Percentiles rank a stretch among this genome's conserved stretches.
Evolutionary conservation across 2,888 invertebrate species (phyloP).

Genomic region (Tinea trinotella): DNA sequence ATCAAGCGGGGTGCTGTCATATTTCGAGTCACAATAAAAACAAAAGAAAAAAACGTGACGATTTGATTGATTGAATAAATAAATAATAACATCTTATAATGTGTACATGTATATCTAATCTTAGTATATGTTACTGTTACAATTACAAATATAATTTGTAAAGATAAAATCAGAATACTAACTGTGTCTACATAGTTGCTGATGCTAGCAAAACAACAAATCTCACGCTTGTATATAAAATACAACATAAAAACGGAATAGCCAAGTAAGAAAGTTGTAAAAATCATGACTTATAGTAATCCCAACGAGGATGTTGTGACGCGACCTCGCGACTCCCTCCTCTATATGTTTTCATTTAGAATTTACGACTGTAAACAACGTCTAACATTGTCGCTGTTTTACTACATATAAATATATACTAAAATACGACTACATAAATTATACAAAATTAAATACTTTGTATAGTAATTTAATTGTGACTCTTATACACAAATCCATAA

Average conservation of each 20-base stretch:
- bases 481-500: no score
- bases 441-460: neutral
- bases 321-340: neutral
- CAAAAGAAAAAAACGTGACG: no score
- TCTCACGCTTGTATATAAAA: neutral
- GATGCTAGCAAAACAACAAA: neutral
- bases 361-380: constrained; percentile 42
- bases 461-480: no score
- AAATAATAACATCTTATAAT: no score
- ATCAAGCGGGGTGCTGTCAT: no score
- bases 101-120: no score
- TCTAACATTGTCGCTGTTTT: constrained; percentile 25
- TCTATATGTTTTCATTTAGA: constrained; percentile 38
- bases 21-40: no score
- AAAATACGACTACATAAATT: neutral
- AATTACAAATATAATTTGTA: no score
- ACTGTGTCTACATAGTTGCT: neutral
- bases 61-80: no score
- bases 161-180: no score
- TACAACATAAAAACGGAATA: neutral
- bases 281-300: constrained; percentile 14
- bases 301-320: neutral
- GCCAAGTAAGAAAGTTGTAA: constrained; percentile 3
- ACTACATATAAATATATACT: neutral
- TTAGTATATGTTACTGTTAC: no score